A percentile compares a stretch with the other conserved stretches of the same genome.
Evolutionary conservation across 2,797 vertebrate species (phyloP).

Genomic region (Enteromius unitaeniatus): DNA sequence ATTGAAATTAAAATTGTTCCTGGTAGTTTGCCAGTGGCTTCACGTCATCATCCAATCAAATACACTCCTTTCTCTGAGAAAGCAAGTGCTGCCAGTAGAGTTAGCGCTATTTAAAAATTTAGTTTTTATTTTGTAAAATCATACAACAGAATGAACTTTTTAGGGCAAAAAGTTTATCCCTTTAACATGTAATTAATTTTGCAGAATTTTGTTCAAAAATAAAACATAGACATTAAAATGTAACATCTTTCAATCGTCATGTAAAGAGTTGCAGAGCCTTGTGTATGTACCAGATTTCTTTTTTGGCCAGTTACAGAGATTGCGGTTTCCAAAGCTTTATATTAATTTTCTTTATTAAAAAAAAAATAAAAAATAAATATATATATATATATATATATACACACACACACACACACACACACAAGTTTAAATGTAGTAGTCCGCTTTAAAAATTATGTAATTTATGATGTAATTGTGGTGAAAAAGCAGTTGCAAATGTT

Average conservation of each 20-base stretch:
- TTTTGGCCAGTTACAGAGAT: not conserved
- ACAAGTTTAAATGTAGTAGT: not conserved
- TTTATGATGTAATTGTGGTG: not conserved
- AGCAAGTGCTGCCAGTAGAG: not conserved
- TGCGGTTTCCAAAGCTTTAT: not conserved
- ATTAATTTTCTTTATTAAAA: not conserved
- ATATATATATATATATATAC: too few species aligned
- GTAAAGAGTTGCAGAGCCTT: not conserved
- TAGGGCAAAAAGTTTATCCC: not conserved
- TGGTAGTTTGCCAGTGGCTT: constrained; percentile 3
- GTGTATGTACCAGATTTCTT: not conserved
- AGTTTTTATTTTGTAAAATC: too few species aligned
- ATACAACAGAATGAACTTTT: not conserved
- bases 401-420: too few species aligned
- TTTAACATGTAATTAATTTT: not conserved
- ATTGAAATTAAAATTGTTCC: not conserved
- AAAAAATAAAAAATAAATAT: too few species aligned
- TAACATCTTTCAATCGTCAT: not conserved
- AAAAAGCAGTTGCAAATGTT: not conserved
- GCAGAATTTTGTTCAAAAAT: not conserved
- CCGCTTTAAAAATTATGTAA: not conserved
- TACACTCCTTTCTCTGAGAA: too few species aligned
- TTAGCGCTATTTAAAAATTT: not conserved
- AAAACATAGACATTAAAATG: not conserved
- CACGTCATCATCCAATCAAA: not conserved